phyloP scores from a whole-genome alignment of 2,888 invertebrate species.

The Drosophila testacea region DNA sequence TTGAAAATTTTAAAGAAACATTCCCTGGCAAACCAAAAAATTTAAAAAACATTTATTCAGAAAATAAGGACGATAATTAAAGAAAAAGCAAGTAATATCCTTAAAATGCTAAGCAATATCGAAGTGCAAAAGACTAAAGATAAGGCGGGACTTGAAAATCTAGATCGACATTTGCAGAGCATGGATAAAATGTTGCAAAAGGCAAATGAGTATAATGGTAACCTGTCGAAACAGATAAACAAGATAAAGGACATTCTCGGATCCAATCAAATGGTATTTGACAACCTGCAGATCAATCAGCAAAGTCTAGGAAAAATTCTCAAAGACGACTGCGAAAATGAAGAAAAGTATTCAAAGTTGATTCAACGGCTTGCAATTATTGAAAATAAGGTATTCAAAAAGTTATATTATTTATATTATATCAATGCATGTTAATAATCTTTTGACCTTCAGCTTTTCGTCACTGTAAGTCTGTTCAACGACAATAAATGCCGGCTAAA shows the following conservation, averaged over 20 bases:
- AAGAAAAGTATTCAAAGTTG: not conserved
- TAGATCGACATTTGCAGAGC: slow-evolving; percentile 32
- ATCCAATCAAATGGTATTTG: slow-evolving; percentile 31
- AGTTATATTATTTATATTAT: not conserved
- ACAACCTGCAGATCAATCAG: slow-evolving; percentile 24
- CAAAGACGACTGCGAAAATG: not conserved
- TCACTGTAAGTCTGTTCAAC: slow-evolving; percentile 14
- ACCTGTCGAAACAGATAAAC: slow-evolving; percentile 18
- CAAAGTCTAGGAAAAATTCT: slow-evolving; percentile 18
- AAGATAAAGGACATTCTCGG: slow-evolving; percentile 40
- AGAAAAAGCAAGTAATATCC: not conserved
- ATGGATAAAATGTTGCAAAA: slow-evolving; percentile 37
- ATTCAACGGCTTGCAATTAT: slow-evolving; percentile 1
- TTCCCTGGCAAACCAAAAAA: not conserved
- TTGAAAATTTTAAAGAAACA: not conserved
- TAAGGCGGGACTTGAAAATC: not conserved
- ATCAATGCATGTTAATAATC: not conserved
- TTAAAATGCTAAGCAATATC: not conserved
- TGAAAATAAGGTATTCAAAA: slow-evolving; percentile 30
- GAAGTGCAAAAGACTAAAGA: not conserved
- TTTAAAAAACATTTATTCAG: slow-evolving; percentile 2
- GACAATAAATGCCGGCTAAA: slow-evolving; percentile 5
- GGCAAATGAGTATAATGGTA: slow-evolving; percentile 31
- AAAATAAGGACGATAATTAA: slow-evolving; percentile 8
- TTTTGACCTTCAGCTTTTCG: slow-evolving; percentile 19